These are phyloP conservation scores for Leptinotarsa rubiginosa DNA, from an alignment of 2,888 invertebrate species.

Conservation along the genomic window DNA sequence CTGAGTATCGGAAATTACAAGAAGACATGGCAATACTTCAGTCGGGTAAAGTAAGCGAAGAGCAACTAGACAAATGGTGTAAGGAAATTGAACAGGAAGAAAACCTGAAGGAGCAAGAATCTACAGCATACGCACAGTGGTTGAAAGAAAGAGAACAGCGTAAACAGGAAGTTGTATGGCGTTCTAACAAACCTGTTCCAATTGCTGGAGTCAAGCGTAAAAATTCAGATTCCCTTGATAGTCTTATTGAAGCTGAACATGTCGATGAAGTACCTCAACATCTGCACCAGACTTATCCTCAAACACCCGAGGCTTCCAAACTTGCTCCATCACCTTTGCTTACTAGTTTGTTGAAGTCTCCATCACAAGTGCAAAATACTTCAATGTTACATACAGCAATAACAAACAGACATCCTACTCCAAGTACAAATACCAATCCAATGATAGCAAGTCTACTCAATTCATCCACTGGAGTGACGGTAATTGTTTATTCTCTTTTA, in stretches of 20 bases:
- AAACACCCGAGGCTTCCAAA: constrained; percentile 56
- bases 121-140: constrained; percentile 73
- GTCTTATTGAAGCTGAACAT: constrained; percentile 56
- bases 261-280: constrained; percentile 52
- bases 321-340: constrained; percentile 79
- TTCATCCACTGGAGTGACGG: constrained; percentile 53
- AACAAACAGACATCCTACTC: constrained; percentile 62
- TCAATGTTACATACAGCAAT: constrained; percentile 65
- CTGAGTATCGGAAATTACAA: constrained; percentile 80
- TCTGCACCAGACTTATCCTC: constrained; percentile 40
- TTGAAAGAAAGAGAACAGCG: constrained; percentile 76
- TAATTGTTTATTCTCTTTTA: constrained; percentile 24
- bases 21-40: constrained; percentile 71
- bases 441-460: constrained; percentile 71
- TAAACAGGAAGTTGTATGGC: constrained; percentile 73
- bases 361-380: constrained; percentile 68
- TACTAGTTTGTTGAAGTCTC: constrained; percentile 84
- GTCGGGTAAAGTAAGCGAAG: constrained; percentile 74
- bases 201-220: constrained; percentile 61
- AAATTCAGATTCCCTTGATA: constrained; percentile 61
- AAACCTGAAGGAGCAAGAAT: constrained; percentile 77
- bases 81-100: constrained; percentile 79
- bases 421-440: constrained; percentile 61
- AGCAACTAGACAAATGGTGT: constrained; percentile 81
- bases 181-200: constrained; percentile 63